phyloP scores from a whole-genome alignment of 2,113 vertebrate genomes.

The Cairina moschata region DNA sequence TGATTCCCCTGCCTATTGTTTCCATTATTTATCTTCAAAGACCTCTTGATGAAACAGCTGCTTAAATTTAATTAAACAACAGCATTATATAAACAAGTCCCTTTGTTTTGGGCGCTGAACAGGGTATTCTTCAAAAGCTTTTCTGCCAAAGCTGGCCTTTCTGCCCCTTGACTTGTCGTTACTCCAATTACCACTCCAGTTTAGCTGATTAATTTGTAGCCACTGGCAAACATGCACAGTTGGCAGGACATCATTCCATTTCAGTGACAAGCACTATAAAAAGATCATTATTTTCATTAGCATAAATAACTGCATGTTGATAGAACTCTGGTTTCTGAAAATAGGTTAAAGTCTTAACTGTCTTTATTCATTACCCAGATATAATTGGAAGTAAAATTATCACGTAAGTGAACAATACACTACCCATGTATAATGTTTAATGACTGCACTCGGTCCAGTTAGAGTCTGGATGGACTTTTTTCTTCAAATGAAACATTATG shows the following conservation, averaged over 20 bases:
- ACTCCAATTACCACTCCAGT: constrained; percentile 71
- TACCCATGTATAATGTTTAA: constrained; percentile 29
- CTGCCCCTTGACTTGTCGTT: constrained; percentile 68
- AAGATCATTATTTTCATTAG: constrained; percentile 78
- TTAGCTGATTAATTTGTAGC: constrained; percentile 77
- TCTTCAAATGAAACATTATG: background rate
- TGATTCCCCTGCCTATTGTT: constrained; percentile 50
- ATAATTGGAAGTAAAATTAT: constrained; percentile 71
- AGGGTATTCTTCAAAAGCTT: constrained; percentile 59
- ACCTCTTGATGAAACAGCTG: constrained; percentile 63
- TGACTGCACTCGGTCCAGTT: constrained; percentile 7
- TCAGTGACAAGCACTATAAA: constrained; percentile 73
- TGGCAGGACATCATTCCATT: constrained; percentile 73
- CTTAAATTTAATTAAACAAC: constrained; percentile 68
- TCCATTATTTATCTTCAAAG: constrained; percentile 46
- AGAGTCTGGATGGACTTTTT: background rate
- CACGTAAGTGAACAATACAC: constrained; percentile 51
- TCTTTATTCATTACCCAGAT: constrained; percentile 71
- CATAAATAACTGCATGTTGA: constrained; percentile 75
- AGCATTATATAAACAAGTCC: constrained; percentile 57
- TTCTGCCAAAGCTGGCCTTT: constrained; percentile 51
- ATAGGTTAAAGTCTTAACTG: constrained; percentile 69
- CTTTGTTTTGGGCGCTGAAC: constrained; percentile 41
- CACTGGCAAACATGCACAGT: constrained; percentile 72
- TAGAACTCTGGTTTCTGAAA: constrained; percentile 70